These are phyloP conservation scores for Neoscelio sp. DNA, from an alignment of 2,888 invertebrate genomes.

Conservation along the genomic window DNA sequence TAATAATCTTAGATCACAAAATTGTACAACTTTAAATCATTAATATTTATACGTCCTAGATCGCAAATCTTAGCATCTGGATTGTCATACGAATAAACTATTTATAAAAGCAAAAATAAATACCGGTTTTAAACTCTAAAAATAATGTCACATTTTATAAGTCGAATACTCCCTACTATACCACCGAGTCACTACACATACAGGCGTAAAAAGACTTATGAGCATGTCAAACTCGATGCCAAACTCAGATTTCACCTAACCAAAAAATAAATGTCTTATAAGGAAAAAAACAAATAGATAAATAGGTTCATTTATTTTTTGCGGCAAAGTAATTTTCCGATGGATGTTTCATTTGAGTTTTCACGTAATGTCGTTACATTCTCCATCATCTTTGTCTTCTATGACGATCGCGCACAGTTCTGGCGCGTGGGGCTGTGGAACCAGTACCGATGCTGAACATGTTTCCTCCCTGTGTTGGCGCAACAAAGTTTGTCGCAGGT, in stretches of 20 bases:
- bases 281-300: background rate
- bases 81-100: too few relatives aligned
- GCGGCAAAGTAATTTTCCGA: slow-evolving; percentile 17
- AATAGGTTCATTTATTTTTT: background rate
- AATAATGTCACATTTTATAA: too few relatives aligned
- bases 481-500: slow-evolving; percentile 29
- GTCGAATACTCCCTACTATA: too few relatives aligned
- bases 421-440: slow-evolving; percentile 81
- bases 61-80: too few relatives aligned
- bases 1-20: too few relatives aligned
- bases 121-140: too few relatives aligned
- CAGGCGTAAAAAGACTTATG: slow-evolving; percentile 30
- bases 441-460: slow-evolving; percentile 84
- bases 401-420: slow-evolving; percentile 80
- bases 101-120: too few relatives aligned
- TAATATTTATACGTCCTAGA: too few relatives aligned
- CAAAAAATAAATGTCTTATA: slow-evolving; percentile 4
- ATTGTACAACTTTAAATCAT: too few relatives aligned
- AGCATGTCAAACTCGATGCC: too few relatives aligned
- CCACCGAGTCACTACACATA: too few relatives aligned
- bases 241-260: slow-evolving; percentile 24
- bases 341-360: slow-evolving; percentile 4
- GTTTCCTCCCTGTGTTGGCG: slow-evolving; percentile 56
- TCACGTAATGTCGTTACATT: slow-evolving; percentile 78
- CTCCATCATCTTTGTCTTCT: slow-evolving; percentile 82